Percentiles rank a stretch among this genome's conserved stretches.
These are phyloP conservation scores for Acrocephalus scirpaceus DNA, from an alignment of 2,797 vertebrate species.

Conservation along the genomic window DNA sequence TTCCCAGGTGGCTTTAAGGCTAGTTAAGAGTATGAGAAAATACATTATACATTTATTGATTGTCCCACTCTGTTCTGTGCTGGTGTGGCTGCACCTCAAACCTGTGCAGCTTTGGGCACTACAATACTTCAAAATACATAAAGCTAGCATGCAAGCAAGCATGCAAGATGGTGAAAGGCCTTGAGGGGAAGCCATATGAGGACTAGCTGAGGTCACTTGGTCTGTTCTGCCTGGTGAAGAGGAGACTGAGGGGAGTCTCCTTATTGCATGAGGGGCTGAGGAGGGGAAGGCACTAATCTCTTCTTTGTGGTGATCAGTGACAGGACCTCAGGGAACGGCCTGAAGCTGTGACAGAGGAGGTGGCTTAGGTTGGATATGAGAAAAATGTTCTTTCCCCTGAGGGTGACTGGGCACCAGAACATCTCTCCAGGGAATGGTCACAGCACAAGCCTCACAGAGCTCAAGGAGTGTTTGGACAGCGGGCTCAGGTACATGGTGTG, in stretches of 20 bases:
- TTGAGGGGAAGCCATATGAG: fast-evolving
- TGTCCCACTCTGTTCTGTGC: not conserved
- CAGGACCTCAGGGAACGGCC: fast-evolving
- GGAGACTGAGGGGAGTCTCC: not conserved
- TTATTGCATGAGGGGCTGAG: fast-evolving
- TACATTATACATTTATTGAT: not conserved
- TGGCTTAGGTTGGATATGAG: not conserved
- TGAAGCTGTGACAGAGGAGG: fast-evolving
- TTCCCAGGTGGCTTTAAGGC: not conserved
- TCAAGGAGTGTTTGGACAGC: not conserved
- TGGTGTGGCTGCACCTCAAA: not conserved
- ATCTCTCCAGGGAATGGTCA: not conserved
- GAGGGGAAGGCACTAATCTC: not conserved
- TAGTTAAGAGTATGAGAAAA: not conserved
- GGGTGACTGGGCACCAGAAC: fast-evolving
- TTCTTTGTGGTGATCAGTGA: not conserved
- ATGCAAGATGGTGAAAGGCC: not conserved
- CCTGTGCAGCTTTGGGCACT: not conserved
- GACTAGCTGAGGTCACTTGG: not conserved
- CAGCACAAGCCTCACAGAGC: not conserved
- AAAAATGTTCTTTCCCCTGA: no score
- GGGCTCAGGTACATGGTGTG: not conserved
- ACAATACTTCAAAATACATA: not conserved
- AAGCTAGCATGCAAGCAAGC: not conserved
- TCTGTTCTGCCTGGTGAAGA: not conserved